Percentiles rank a stretch among this genome's conserved stretches.
phyloP scores from a whole-genome alignment of 2,888 invertebrate genomes.

The Synergus itoensis region DNA sequence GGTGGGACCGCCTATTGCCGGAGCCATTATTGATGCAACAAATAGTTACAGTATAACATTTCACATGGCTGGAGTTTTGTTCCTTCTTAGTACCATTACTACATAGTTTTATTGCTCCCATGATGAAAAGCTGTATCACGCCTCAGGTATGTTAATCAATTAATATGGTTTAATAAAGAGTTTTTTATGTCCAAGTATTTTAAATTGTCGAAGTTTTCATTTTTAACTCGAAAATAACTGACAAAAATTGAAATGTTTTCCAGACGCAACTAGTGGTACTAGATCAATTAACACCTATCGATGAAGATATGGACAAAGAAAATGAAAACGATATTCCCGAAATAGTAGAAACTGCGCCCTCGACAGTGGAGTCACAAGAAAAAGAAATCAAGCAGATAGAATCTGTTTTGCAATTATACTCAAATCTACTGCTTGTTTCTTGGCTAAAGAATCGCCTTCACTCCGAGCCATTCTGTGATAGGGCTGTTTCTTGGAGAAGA shows the following conservation, averaged over 20 bases:
- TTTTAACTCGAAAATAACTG: background rate
- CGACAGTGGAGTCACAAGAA: constrained; percentile 74
- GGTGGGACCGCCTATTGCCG: constrained; percentile 90
- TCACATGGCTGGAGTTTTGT: constrained; percentile 94
- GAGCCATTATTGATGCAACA: constrained; percentile 94
- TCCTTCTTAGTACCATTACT: constrained; percentile 90
- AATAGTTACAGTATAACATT: constrained; percentile 93
- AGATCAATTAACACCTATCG: constrained; percentile 90
- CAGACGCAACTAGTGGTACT: constrained; percentile 83
- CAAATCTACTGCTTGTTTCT: constrained; percentile 48
- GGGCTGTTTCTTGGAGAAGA: constrained; percentile 62
- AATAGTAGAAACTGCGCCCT: constrained; percentile 88
- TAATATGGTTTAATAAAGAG: background rate
- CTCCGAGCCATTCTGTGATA: constrained; percentile 75
- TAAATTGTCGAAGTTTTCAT: too few species aligned
- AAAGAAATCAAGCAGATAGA: constrained; percentile 85
- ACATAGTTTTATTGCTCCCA: constrained; percentile 91
- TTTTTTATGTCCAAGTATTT: too few species aligned
- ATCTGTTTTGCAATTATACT: constrained; percentile 83
- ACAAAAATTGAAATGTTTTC: constrained; percentile 17
- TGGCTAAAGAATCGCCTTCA: constrained; percentile 62
- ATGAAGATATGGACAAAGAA: constrained; percentile 86
- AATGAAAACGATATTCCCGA: constrained; percentile 87
- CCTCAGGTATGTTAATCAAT: constrained; percentile 65
- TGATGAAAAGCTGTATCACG: constrained; percentile 81